Conservation (phyloP, 2,888 invertebrate genomes). For the Yponomeuta plumbellus region DNA sequence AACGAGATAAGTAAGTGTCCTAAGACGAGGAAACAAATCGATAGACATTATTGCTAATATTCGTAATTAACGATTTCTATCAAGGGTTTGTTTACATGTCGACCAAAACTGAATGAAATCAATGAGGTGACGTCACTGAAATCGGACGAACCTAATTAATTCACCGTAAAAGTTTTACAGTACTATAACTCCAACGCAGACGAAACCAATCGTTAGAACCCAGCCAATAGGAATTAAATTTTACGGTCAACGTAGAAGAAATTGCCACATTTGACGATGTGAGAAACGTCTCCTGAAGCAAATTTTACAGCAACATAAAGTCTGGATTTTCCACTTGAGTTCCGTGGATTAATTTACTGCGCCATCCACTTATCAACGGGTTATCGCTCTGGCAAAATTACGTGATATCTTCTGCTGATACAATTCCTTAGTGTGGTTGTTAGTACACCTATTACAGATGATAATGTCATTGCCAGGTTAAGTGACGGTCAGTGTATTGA, state of each 20-base stretch:
- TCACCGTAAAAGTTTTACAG: neutral
- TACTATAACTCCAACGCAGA: neutral
- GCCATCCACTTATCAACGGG: slow-evolving; percentile 5
- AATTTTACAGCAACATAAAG: slow-evolving; percentile 20
- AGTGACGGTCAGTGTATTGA: too few relatives aligned
- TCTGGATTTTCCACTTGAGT: slow-evolving; percentile 24
- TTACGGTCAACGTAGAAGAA: neutral
- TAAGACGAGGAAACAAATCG: too few relatives aligned
- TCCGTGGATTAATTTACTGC: neutral
- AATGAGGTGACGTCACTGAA: neutral
- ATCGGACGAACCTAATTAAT: neutral
- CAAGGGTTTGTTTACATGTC: too few relatives aligned
- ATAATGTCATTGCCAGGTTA: too few relatives aligned
- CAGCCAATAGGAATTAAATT: neutral
- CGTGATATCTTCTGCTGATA: neutral
- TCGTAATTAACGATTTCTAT: too few relatives aligned
- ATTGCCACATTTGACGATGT: neutral
- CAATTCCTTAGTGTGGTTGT: too few relatives aligned
- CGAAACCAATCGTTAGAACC: neutral
- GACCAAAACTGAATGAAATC: too few relatives aligned
- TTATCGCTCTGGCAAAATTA: neutral
- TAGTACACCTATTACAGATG: too few relatives aligned
- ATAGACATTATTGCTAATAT: too few relatives aligned
- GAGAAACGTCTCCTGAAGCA: neutral
- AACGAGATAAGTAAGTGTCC: too few relatives aligned